phyloP scores from a whole-genome alignment of 2,797 vertebrate genomes.

The Phaenicophaeus curvirostris region DNA sequence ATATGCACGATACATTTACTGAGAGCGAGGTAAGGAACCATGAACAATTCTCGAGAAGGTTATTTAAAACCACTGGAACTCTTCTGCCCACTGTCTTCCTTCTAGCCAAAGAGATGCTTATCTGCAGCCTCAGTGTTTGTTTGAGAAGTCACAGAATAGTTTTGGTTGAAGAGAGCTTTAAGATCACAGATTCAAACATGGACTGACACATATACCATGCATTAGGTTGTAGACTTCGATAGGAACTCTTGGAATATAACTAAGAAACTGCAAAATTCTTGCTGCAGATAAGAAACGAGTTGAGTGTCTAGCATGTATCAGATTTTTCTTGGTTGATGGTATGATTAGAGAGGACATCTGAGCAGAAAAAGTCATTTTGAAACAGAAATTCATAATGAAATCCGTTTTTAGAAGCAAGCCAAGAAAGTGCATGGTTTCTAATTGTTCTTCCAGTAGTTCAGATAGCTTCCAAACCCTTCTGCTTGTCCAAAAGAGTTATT shows the following conservation, averaged over 20 bases:
- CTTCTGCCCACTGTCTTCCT: too few relatives aligned
- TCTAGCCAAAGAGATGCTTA: neutral
- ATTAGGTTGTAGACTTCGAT: neutral
- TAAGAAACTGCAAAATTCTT: neutral
- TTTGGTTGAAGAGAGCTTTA: too few relatives aligned
- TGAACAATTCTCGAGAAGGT: neutral
- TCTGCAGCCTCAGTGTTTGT: neutral
- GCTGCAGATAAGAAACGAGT: rapidly evolving
- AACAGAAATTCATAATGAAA: neutral
- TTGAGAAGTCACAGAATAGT: neutral
- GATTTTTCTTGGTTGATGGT: neutral
- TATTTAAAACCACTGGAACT: neutral
- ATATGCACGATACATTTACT: rapidly evolving
- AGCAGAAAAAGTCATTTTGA: neutral
- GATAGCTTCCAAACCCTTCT: neutral
- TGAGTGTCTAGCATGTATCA: neutral
- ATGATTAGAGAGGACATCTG: neutral
- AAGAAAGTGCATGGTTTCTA: neutral
- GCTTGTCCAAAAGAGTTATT: neutral
- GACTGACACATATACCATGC: neutral
- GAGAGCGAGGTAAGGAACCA: neutral
- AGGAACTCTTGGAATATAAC: neutral
- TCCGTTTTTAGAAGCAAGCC: neutral
- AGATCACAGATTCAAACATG: neutral
- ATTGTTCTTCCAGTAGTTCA: neutral